Evolutionary conservation across 2,797 vertebrate species (phyloP), one percentile per base, ranked within the genome.

Genomic region (Gobionotothen gibberifrons): DNA sequence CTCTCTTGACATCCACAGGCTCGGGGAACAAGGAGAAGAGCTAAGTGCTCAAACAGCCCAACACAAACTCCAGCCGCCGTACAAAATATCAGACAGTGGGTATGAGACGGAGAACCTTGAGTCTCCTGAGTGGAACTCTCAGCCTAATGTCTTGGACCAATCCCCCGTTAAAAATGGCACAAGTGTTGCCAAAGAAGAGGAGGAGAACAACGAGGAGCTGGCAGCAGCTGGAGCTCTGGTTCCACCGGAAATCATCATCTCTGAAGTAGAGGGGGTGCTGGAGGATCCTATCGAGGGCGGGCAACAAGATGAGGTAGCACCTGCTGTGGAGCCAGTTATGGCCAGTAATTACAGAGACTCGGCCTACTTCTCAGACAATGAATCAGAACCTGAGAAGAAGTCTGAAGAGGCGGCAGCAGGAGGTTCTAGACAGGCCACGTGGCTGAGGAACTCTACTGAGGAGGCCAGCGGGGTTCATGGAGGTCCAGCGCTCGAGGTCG

Each of bases 61-160:
- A 46, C 93, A 95, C 91, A 97, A 97, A 69, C 96, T 96, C 76
- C 82, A 96, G 77, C 96, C 97, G 11, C 97, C 97, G 0, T 97
- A 97, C 89, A 99, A 97, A 90, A 96, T 98, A 21, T 97, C 97
- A 1, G 98, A 99, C 83, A 99, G 98, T 1, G 98, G 98, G 21
- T 99, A 99, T 5, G 98, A 99, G 92, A 99, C 98, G 0, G 98
- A 99, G 93, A 99, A 99, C 90, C 84, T 99, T 69, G 98, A 99
- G 85, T 99, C 98, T 72, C 98, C 98, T 0, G 98, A 99, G 79
- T 99, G 98, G 97, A 98, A 97, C 70, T 97, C 97, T 21, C 97
- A 97, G 84, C 75, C 94, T 3, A 69, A 87, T 12, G 91, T 82
- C 1, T 92, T 94, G 56, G 94, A 94, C 0, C 1, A 90, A 8